Conservation (phyloP, 2,888 invertebrate species). For the Linyphia triangularis region DNA sequence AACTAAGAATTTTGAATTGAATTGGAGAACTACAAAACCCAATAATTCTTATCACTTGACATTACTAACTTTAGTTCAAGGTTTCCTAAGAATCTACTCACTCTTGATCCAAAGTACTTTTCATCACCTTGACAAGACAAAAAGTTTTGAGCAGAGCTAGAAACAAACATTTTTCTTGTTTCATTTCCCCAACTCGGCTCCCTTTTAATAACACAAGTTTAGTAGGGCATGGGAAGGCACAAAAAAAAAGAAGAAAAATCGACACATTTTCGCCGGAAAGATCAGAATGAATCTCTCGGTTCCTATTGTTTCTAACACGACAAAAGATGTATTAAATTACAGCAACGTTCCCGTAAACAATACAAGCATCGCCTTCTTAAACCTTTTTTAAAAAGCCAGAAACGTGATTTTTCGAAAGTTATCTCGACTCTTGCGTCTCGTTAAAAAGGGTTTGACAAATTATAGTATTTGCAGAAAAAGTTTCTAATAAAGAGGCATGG, state of each 20-base stretch:
- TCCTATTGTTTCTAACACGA: conserved; percentile 53
- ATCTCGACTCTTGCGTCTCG: conserved; percentile 58
- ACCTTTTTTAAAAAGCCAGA: conserved; percentile 52
- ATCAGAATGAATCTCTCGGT: conserved; percentile 51
- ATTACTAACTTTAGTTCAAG: too few relatives aligned
- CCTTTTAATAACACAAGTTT: conserved; percentile 63
- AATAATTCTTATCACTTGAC: not conserved
- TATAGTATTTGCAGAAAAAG: conserved; percentile 57
- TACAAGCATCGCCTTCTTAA: conserved; percentile 25
- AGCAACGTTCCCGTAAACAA: conserved; percentile 50
- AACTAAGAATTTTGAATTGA: too few relatives aligned
- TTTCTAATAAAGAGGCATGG: conserved; percentile 44
- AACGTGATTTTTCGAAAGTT: conserved; percentile 69
- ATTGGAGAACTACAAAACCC: too few relatives aligned
- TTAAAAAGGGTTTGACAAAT: conserved; percentile 73
- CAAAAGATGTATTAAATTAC: conserved; percentile 73
- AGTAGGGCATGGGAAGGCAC: conserved; percentile 33
- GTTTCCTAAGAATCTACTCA: too few relatives aligned
- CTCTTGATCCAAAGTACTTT: not conserved
- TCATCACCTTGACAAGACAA: not conserved
- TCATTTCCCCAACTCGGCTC: not conserved
- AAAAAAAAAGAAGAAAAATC: not conserved
- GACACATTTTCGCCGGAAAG: conserved; percentile 29
- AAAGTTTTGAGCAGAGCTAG: conserved; percentile 41
- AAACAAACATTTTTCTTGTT: conserved; percentile 44